Percentiles rank a stretch among this genome's conserved stretches.
These are phyloP conservation scores for Rallus crepitans DNA, from an alignment of 2,797 vertebrate genomes.

Conservation along the genomic window DNA sequence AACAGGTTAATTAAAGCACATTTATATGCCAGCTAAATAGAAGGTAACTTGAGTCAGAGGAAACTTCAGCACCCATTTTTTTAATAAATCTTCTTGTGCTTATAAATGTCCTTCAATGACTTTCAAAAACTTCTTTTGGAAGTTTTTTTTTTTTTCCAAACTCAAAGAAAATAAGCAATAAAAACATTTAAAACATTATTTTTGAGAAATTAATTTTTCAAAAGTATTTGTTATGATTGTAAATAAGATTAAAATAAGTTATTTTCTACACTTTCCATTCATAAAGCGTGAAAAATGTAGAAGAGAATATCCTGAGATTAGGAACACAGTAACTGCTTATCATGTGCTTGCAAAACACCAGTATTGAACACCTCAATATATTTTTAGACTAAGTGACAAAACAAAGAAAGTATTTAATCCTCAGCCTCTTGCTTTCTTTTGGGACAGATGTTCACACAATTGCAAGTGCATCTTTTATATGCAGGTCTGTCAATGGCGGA, in stretches of 20 bases:
- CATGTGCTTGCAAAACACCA: accelerated
- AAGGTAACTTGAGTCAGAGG: neutral
- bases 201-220: neutral
- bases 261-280: neutral
- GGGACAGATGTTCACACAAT: neutral
- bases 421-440: neutral
- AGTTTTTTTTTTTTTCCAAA: neutral
- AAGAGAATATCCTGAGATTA: neutral
- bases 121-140: neutral
- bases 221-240: neutral
- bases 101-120: neutral
- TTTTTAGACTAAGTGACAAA: neutral
- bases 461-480: neutral
- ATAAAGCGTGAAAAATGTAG: neutral
- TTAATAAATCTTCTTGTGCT: neutral
- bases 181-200: neutral
- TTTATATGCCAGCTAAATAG: constrained; percentile 7
- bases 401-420: neutral
- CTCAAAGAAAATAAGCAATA: neutral
- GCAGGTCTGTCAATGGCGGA: neutral
- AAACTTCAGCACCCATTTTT: neutral
- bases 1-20: constrained; percentile 22
- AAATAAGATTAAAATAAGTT: neutral
- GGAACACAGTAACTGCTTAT: neutral
- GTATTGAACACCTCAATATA: accelerated